phyloP scores from a whole-genome alignment of 2,797 vertebrate genomes.

The Aphelocoma californica region DNA sequence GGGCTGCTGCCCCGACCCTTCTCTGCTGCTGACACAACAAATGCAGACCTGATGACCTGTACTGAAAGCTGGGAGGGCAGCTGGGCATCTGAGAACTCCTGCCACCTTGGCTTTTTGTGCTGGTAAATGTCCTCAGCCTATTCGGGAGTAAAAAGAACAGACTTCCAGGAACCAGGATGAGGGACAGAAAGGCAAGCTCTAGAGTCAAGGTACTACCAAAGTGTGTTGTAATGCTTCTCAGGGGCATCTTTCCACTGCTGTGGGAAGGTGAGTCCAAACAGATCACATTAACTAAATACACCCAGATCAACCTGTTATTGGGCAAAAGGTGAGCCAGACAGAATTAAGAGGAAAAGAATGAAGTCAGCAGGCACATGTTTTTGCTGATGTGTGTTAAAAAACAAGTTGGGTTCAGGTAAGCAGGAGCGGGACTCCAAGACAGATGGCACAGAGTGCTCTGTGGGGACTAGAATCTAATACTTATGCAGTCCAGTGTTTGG shows the following conservation, averaged over 20 bases:
- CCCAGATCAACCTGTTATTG: rapidly evolving
- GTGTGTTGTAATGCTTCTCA: neutral
- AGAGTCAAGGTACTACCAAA: neutral
- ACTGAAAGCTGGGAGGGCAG: rapidly evolving
- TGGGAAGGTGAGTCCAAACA: neutral
- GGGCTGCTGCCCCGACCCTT: neutral
- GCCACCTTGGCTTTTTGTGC: rapidly evolving
- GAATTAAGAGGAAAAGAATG: neutral
- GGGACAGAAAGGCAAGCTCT: neutral
- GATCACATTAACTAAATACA: rapidly evolving
- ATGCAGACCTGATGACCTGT: rapidly evolving
- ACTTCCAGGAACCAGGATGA: neutral
- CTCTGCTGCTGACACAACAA: rapidly evolving
- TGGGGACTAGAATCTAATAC: too few relatives aligned
- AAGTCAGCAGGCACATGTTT: neutral
- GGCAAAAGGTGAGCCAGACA: neutral
- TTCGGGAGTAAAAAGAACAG: neutral
- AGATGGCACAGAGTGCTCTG: neutral
- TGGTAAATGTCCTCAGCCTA: rapidly evolving
- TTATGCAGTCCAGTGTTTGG: neutral
- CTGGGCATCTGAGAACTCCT: neutral
- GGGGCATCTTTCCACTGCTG: rapidly evolving
- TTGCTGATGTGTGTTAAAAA: neutral
- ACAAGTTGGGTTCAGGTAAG: rapidly evolving
- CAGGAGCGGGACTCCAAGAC: rapidly evolving